Conservation (phyloP, 2,888 invertebrate genomes). For the Limulus polyphemus region DNA sequence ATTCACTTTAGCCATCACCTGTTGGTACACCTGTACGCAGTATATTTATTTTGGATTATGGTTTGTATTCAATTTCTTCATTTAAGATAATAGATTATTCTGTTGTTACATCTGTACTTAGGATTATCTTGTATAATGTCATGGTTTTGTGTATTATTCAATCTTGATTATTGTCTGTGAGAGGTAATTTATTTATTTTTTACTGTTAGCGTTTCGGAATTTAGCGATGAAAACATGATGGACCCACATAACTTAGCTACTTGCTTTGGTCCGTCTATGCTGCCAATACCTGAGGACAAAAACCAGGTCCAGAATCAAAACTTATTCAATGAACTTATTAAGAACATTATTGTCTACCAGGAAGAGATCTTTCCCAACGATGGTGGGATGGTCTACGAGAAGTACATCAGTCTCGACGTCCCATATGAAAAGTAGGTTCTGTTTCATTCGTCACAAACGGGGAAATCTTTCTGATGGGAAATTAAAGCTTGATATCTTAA, state of each 20-base stretch:
- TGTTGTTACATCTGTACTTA: too few species aligned
- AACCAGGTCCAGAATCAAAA: conserved; percentile 89
- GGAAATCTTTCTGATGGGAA: too few species aligned
- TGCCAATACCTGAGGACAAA: conserved; percentile 88
- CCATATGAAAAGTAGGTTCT: conserved; percentile 52
- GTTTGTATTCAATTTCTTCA: too few species aligned
- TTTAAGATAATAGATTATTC: too few species aligned
- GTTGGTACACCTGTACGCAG: too few species aligned
- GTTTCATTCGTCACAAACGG: too few species aligned
- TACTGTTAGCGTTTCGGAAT: conserved; percentile 62
- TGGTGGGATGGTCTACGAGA: conserved; percentile 54
- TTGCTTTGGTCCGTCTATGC: conserved; percentile 90
- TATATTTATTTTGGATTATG: too few species aligned
- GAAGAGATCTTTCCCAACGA: conserved; percentile 30
- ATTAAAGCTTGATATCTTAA: too few species aligned
- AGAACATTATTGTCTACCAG: conserved; percentile 72
- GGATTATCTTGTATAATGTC: too few species aligned
- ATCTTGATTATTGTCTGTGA: too few species aligned
- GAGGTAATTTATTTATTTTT: background rate
- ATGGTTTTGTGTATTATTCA: too few species aligned
- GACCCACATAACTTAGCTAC: conserved; percentile 96
- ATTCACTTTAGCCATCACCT: too few species aligned
- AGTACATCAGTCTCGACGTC: conserved; percentile 53
- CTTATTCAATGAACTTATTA: conserved; percentile 81
- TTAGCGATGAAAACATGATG: conserved; percentile 95